These are phyloP conservation scores for Sphaerophoria taeniata DNA, from an alignment of 2,888 invertebrate species.

Conservation along the genomic window DNA sequence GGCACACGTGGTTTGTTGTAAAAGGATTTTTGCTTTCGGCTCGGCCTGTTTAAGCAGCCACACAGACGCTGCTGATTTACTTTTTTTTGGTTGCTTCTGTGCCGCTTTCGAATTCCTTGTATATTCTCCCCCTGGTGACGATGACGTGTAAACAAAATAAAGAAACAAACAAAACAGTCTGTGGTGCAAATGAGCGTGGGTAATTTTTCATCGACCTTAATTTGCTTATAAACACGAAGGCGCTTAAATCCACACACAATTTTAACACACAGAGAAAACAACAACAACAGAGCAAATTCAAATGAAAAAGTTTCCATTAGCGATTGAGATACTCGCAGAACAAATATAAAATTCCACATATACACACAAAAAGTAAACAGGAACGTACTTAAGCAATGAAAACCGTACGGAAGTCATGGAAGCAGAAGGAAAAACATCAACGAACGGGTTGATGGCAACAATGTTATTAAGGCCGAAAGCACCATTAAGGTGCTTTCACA, in stretches of 20 bases:
- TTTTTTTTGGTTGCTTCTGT: background rate
- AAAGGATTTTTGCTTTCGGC: constrained; percentile 1
- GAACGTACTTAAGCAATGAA: background rate
- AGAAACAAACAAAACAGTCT: constrained; percentile 49
- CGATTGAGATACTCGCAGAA: constrained; percentile 55
- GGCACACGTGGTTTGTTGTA: constrained; percentile 27
- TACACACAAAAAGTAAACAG: constrained; percentile 2
- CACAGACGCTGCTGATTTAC: background rate
- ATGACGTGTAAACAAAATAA: constrained; percentile 12
- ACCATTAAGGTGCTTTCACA: constrained; percentile 74
- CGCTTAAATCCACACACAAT: constrained; percentile 20
- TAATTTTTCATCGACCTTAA: constrained; percentile 69
- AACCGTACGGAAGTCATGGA: background rate
- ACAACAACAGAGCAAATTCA: constrained; percentile 39
- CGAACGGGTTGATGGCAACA: constrained; percentile 50
- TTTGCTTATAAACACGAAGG: constrained; percentile 63
- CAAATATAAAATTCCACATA: background rate
- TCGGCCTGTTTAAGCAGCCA: constrained; percentile 12
- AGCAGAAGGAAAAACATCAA: constrained; percentile 7
- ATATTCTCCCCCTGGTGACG: constrained; percentile 9
- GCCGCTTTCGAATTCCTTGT: background rate
- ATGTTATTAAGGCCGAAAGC: constrained; percentile 71
- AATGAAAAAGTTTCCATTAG: constrained; percentile 68
- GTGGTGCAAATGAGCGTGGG: constrained; percentile 54
- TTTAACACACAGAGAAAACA: constrained; percentile 23